Conservation (phyloP, 2,113 vertebrate species). For the Terrapene triunguis region DNA sequence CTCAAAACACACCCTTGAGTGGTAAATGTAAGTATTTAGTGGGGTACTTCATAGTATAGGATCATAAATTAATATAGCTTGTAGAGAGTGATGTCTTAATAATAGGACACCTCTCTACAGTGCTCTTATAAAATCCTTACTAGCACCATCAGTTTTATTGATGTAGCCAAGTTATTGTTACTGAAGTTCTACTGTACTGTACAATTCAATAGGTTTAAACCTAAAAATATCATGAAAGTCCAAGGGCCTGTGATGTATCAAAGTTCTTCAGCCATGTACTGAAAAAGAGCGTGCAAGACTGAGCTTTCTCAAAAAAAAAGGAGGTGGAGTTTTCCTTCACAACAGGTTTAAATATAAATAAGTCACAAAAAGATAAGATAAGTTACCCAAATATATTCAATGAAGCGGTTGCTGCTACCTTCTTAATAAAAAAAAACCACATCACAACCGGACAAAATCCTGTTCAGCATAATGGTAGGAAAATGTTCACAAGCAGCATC, state of each 20-base stretch:
- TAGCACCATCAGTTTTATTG: neutral
- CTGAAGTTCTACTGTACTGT: neutral
- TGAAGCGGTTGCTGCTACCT: neutral
- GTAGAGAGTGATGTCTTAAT: neutral
- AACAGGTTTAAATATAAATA: constrained; percentile 1
- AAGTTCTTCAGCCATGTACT: neutral
- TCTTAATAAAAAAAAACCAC: constrained; percentile 4
- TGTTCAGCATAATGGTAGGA: neutral
- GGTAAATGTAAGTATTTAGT: neutral
- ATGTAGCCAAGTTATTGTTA: neutral
- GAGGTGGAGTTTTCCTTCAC: neutral
- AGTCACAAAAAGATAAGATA: neutral
- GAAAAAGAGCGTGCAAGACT: neutral
- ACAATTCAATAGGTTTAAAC: neutral
- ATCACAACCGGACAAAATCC: neutral
- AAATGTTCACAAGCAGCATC: constrained; percentile 39
- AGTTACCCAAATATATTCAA: neutral
- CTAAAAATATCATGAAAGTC: neutral
- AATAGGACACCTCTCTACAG: neutral
- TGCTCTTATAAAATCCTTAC: neutral
- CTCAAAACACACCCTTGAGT: neutral
- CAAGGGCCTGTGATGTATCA: neutral
- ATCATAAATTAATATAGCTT: neutral
- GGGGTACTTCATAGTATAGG: neutral
- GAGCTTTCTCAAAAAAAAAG: neutral